phyloP scores from a whole-genome alignment of 2,797 vertebrate species.

The Dicrostonyx torquatus region DNA sequence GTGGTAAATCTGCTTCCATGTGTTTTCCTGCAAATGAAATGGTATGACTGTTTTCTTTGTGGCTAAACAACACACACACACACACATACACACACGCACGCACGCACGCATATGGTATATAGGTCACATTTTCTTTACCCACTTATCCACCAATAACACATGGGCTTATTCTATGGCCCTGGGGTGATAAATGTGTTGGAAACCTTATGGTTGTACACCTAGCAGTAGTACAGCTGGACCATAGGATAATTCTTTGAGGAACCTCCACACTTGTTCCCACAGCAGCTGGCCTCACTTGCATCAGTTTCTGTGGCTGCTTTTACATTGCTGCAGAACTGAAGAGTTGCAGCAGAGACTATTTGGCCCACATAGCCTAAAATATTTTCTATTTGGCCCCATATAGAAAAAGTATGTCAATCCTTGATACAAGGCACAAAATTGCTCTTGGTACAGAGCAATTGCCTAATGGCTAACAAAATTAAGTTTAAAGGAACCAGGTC shows the following conservation, averaged over 20 bases:
- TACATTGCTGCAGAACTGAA: not conserved
- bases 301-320: not conserved
- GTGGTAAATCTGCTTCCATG: not conserved
- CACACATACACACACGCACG: not conserved
- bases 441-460: not conserved
- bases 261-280: not conserved
- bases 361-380: not conserved
- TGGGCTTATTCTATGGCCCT: not conserved
- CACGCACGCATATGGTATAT: not conserved
- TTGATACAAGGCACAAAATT: not conserved
- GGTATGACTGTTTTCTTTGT: not conserved
- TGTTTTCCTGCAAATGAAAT: not conserved
- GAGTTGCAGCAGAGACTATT: not conserved
- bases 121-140: not conserved
- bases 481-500: not conserved
- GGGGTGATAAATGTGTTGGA: not conserved
- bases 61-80: not conserved
- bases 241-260: not conserved
- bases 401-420: conserved; percentile 35
- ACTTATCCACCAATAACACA: not conserved
- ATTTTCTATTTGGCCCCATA: not conserved
- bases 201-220: not conserved
- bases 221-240: not conserved
- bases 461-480: not conserved
- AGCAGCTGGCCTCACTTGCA: not conserved